Evolutionary conservation across 2,797 vertebrate genomes (phyloP).

Genomic region (Lateolabrax maculatus): DNA sequence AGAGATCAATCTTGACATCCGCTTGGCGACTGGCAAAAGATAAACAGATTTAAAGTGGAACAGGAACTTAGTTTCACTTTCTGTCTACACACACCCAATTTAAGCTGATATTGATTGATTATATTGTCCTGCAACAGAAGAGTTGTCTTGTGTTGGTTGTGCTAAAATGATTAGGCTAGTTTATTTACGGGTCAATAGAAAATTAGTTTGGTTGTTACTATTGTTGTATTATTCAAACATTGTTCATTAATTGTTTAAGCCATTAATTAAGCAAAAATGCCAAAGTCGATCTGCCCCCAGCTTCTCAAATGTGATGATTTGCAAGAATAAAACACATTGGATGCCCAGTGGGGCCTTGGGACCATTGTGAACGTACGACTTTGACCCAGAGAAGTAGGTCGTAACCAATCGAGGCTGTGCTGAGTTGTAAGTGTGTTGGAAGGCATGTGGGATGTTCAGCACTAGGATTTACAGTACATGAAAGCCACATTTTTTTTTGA

Average conservation of each 20-base stretch:
- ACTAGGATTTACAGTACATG: not conserved
- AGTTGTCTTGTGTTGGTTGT: not conserved
- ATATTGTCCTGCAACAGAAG: not conserved
- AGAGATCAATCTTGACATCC: constrained; percentile 2
- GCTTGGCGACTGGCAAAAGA: constrained; percentile 10
- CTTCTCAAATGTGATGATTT: not conserved
- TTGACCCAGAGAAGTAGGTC: constrained; percentile 3
- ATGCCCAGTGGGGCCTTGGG: not conserved
- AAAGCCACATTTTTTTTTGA: too few relatives aligned
- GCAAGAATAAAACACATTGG: not conserved
- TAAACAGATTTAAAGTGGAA: not conserved
- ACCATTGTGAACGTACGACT: not conserved
- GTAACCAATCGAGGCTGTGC: not conserved
- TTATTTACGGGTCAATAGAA: not conserved
- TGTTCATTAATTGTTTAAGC: not conserved
- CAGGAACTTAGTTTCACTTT: constrained; percentile 16
- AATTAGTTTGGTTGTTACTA: not conserved
- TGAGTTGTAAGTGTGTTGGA: not conserved
- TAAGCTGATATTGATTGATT: constrained; percentile 2
- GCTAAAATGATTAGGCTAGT: not conserved
- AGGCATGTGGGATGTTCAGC: not conserved
- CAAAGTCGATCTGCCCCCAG: not conserved
- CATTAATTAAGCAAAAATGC: not conserved
- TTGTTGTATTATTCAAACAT: not conserved
- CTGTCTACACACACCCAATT: constrained; percentile 4